Conservation (phyloP, 2,888 invertebrate genomes). For the Nephrotoma flavescens region DNA sequence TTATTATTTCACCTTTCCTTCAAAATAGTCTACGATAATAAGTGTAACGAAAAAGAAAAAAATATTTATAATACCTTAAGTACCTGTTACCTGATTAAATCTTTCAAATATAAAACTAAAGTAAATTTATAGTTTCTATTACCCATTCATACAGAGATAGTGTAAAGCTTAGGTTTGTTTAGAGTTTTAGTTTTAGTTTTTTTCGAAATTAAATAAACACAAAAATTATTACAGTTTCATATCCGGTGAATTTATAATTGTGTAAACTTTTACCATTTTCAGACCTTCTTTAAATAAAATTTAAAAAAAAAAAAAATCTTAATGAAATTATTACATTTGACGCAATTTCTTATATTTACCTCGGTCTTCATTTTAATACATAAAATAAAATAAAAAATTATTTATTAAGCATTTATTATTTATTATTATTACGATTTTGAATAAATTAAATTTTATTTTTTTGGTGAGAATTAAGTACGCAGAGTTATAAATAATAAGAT, state of each 20-base stretch:
- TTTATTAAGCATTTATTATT: background rate
- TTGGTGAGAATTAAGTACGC: background rate
- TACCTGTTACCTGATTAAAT: background rate
- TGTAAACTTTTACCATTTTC: background rate
- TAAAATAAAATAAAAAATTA: background rate
- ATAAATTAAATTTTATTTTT: background rate
- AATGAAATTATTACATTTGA: background rate
- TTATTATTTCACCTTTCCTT: background rate
- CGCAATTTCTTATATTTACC: background rate
- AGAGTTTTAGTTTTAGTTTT: background rate
- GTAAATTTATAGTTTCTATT: background rate
- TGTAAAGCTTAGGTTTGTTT: background rate
- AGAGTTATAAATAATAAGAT: background rate
- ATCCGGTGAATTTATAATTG: constrained; percentile 3
- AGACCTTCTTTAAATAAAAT: background rate
- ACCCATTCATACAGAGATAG: background rate
- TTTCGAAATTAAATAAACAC: background rate
- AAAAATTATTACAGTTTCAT: constrained; percentile 3
- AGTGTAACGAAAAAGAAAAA: background rate
- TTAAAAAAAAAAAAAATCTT: background rate
- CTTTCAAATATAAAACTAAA: background rate
- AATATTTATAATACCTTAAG: background rate
- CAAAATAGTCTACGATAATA: background rate
- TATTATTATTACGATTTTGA: background rate
- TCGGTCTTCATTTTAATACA: background rate